Base-by-base conservation (phyloP, 2,888 invertebrate genomes). In the Apodemia hepburni region DNA sequence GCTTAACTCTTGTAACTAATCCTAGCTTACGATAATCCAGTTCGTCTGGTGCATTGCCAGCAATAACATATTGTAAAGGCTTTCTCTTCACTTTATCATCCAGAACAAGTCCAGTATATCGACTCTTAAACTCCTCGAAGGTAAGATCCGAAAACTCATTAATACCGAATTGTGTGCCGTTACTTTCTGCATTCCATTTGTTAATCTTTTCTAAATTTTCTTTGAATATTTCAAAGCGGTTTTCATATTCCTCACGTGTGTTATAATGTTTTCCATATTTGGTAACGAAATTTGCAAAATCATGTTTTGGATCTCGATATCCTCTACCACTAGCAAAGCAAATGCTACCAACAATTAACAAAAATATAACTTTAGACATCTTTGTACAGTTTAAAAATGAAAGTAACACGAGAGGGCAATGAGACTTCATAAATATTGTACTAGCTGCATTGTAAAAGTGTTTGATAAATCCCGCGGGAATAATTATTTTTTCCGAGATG, bases 1-100 rank as follows among this genome's bases (percentile, higher is more conserved):
- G 6, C 51, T 69, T 69, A 8, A 69, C 66, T 12, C 15, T 15
- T 29, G 68, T 66, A n/a, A 69, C 68, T 47, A 51, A 62, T 15
- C 68, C 57, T 33, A 18, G 2, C 8, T 63, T 35, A 15, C 69
- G 62, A 59, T 61, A 69, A 38, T 69, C 66, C 6, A 66, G 38
- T 2, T 29, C 45, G 3, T 60, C 54, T 9, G 69, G 68, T 15
- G 64, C 64, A 15, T 29, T 22, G 3, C 61, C 64, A n/a, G 6
- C 60, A 15, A 22, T 5, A 11, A 7, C 11, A 51, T 51, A 51
- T 18, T 22, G 3, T 18, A 51, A 3, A 11, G n/a, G 0, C 18
- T 51, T 11, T 11, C 0, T 22, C 17, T 51, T 4, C 3, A 22
- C 9, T 11, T 1, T n/a, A 11, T 3, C 51, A 51, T 51, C 51